Evolutionary conservation across 2,797 vertebrate genomes (phyloP).

Genomic region (Dromococcyx pavoninus): DNA sequence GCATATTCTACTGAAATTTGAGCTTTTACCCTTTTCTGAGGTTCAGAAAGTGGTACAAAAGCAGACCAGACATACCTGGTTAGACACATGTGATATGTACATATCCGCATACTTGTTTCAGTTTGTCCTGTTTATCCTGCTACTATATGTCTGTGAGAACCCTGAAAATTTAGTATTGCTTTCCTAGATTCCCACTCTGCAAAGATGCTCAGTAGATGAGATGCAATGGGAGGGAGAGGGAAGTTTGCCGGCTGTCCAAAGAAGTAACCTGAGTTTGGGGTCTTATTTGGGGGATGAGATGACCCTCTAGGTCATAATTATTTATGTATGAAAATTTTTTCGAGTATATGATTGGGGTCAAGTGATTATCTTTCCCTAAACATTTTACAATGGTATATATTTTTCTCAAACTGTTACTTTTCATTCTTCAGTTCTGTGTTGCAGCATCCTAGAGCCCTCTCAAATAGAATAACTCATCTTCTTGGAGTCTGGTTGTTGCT

Average conservation of each 20-base stretch:
- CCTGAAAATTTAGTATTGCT: neutral
- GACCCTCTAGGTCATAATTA: neutral
- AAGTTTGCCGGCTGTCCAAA: neutral
- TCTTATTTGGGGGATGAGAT: neutral
- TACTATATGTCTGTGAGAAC: neutral
- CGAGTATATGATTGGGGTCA: neutral
- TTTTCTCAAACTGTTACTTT: neutral
- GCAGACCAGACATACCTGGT: neutral
- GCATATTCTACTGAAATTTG: neutral
- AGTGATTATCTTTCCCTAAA: too few relatives aligned
- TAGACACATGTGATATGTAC: rapidly evolving
- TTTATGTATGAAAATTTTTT: neutral
- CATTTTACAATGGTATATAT: neutral
- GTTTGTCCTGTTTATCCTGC: neutral
- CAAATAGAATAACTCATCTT: neutral
- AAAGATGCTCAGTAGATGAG: neutral
- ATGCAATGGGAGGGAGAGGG: neutral
- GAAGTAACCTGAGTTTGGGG: neutral
- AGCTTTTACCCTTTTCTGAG: neutral
- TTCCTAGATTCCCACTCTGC: neutral
- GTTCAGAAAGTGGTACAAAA: neutral
- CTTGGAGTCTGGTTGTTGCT: neutral
- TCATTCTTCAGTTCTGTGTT: neutral
- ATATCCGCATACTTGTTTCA: neutral
- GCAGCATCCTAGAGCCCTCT: neutral